Percentiles rank a stretch among this genome's conserved stretches.
These are phyloP conservation scores for Aromia moschata DNA, from an alignment of 2,888 invertebrate species.

Conservation along the genomic window DNA sequence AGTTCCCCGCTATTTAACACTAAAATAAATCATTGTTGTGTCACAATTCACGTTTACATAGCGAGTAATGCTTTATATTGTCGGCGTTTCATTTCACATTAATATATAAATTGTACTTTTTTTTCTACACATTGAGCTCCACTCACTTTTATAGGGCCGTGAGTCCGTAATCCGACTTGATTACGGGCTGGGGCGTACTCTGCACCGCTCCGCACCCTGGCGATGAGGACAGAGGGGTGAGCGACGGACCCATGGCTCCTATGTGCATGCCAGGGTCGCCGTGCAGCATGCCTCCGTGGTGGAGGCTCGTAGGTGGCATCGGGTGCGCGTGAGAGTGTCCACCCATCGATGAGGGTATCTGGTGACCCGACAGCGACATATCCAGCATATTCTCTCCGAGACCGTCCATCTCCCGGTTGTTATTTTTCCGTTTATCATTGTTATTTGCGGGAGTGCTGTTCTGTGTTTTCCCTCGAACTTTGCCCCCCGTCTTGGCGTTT, in stretches of 20 bases:
- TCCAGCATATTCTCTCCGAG: slow-evolving; percentile 65
- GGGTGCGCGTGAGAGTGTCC: slow-evolving; percentile 66
- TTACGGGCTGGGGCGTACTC: slow-evolving; percentile 68
- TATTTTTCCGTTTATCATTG: slow-evolving; percentile 75
- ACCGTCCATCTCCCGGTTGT: slow-evolving; percentile 68
- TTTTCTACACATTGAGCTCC: slow-evolving; percentile 41
- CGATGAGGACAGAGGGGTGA: slow-evolving; percentile 67
- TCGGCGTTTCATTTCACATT: slow-evolving; percentile 52
- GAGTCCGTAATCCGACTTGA: slow-evolving; percentile 89
- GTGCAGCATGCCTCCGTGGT: slow-evolving; percentile 58
- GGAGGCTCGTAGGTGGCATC: slow-evolving; percentile 59
- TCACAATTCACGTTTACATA: slow-evolving; percentile 44
- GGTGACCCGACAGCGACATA: slow-evolving; percentile 57
- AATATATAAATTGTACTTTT: slow-evolving; percentile 36
- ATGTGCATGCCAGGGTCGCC: slow-evolving; percentile 63
- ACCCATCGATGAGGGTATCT: slow-evolving; percentile 66
- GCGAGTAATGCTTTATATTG: slow-evolving; percentile 51
- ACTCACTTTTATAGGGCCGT: slow-evolving; percentile 73
- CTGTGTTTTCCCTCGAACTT: slow-evolving; percentile 62
- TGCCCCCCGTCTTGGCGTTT: slow-evolving; percentile 57
- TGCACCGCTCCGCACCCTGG: slow-evolving; percentile 67
- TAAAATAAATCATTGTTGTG: slow-evolving; percentile 37
- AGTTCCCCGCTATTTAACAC: slow-evolving; percentile 37
- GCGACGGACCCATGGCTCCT: slow-evolving; percentile 65
- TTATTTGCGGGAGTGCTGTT: slow-evolving; percentile 63